phyloP scores from a whole-genome alignment of 1,140 invertebrate genomes.

The Metopolophium dirhodum region DNA sequence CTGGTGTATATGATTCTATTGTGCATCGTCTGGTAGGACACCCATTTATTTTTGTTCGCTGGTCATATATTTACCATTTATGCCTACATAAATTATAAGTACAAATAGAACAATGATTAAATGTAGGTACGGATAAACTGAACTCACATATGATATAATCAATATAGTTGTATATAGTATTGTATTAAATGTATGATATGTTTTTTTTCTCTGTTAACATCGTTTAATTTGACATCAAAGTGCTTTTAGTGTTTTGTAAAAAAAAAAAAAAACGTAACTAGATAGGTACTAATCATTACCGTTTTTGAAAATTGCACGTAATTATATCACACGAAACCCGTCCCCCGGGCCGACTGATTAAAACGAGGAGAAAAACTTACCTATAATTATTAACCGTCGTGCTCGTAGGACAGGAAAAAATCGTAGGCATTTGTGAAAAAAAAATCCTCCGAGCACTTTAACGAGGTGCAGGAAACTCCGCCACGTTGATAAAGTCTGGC shows the following conservation, averaged over 20 bases:
- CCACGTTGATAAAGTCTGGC: neutral
- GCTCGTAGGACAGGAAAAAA: neutral
- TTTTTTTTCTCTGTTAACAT: neutral
- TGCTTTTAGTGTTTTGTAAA: neutral
- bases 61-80: neutral
- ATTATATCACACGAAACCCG: neutral
- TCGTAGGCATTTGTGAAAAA: neutral
- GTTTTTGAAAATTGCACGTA: neutral
- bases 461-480: neutral
- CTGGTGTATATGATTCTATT: neutral
- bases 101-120: neutral
- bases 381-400: neutral
- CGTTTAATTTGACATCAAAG: neutral
- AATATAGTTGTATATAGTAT: neutral
- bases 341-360: neutral
- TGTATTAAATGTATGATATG: neutral
- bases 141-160: neutral
- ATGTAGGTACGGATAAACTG: neutral
- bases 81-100: neutral
- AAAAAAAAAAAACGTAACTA: neutral
- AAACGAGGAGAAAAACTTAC: neutral
- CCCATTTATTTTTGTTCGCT: neutral
- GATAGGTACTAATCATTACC: neutral
- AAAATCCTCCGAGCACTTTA: neutral
- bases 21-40: neutral